phyloP scores from a whole-genome alignment of 2,888 invertebrate species.

The Plebejus anna region DNA sequence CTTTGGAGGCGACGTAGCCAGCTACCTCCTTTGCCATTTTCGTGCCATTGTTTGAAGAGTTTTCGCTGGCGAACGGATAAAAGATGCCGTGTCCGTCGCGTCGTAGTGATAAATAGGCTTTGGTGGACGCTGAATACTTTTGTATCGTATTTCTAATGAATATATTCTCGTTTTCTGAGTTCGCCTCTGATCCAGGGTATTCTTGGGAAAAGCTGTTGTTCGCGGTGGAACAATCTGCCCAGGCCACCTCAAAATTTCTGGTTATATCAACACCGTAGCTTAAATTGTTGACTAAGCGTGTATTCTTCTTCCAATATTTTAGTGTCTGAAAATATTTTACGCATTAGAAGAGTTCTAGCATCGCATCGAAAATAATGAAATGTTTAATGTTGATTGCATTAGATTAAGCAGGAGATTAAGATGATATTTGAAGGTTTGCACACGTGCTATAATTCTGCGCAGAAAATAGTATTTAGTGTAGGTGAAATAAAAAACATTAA shows the following conservation, averaged over 20 bases:
- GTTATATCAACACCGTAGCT: constrained; percentile 61
- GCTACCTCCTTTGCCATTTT: constrained; percentile 45
- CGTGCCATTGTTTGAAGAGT: constrained; percentile 36
- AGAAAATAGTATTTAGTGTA: too few relatives aligned
- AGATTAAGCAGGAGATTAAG: not conserved
- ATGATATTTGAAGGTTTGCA: not conserved
- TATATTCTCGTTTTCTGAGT: constrained; percentile 83
- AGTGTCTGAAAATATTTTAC: constrained; percentile 36
- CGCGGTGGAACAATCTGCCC: constrained; percentile 48
- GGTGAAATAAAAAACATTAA: too few relatives aligned
- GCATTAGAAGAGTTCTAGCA: not conserved
- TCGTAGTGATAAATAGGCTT: constrained; percentile 86
- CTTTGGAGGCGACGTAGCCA: constrained; percentile 49
- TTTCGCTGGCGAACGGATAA: constrained; percentile 82
- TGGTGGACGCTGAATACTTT: constrained; percentile 65
- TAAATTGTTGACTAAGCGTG: constrained; percentile 43
- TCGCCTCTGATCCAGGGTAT: constrained; percentile 79
- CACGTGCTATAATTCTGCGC: not conserved
- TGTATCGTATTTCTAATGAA: constrained; percentile 79
- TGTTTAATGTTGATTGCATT: not conserved
- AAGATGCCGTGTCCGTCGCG: constrained; percentile 83
- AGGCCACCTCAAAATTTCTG: constrained; percentile 61
- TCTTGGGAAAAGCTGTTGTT: constrained; percentile 48
- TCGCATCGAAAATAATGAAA: not conserved
- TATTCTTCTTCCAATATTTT: constrained; percentile 58